Conservation (phyloP, 2,888 invertebrate genomes). For the Meloe dianella region DNA sequence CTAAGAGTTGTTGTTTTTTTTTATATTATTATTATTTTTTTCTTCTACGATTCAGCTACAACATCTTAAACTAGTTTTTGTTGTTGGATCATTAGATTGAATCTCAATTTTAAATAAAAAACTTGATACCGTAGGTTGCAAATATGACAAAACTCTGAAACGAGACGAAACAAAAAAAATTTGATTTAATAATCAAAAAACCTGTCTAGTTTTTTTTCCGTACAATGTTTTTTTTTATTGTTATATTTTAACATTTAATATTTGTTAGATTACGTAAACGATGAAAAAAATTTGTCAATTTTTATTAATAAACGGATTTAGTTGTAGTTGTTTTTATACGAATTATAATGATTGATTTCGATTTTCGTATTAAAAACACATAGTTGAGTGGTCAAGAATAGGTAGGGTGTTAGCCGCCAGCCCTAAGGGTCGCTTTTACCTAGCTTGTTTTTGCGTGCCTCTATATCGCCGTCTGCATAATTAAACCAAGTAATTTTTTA, state of each 20-base stretch:
- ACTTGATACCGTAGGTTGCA: constrained; percentile 5
- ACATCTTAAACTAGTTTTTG: constrained; percentile 7
- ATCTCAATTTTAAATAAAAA: constrained; percentile 3
- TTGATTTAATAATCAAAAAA: constrained; percentile 5
- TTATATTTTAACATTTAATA: constrained; percentile 4
- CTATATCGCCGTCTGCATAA: constrained; percentile 26
- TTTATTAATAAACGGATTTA: too few species aligned
- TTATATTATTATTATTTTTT: background rate
- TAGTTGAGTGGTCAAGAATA: constrained; percentile 7
- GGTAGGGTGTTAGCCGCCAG: constrained; percentile 4
- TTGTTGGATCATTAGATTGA: constrained; percentile 7
- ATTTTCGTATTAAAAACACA: too few species aligned
- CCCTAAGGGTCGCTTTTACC: constrained; percentile 18
- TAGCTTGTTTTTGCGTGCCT: constrained; percentile 18
- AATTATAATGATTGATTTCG: too few species aligned
- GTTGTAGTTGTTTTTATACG: too few species aligned
- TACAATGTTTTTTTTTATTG: background rate
- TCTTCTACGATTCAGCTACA: background rate
- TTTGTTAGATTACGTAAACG: background rate
- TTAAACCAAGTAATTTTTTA: constrained; percentile 24
- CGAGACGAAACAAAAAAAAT: constrained; percentile 2
- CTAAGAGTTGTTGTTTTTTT: constrained; percentile 2
- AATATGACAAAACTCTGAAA: constrained; percentile 7
- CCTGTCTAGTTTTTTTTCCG: background rate
- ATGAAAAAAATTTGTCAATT: background rate